Evolutionary conservation across 2,888 invertebrate species (phyloP), one percentile per base, ranked within the genome.

Genomic region (Plagiodera versicolora): DNA sequence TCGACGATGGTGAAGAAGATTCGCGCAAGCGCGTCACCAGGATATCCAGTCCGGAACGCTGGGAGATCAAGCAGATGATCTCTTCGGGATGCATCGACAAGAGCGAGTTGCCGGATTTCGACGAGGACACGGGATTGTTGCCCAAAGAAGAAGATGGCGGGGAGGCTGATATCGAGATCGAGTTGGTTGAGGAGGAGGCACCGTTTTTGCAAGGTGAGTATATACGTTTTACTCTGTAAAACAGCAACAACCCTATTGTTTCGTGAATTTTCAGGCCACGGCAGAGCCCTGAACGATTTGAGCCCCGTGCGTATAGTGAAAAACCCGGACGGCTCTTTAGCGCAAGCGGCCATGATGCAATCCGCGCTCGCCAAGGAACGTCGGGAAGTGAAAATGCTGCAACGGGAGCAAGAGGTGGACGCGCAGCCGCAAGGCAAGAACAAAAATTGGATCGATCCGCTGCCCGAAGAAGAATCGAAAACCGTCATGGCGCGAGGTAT

Each of bases 321-420:
- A 83, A 99, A 99, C 84, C 99, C 99, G 0, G 99, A 99, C 79
- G 99, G 99, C 0, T 98, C 98, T 0, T 81, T 99, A 18, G 98
- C 98, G 0, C 99, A 99, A 80, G 97, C 99, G 0, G 99, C 99
- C 0, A 97, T 99, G 95, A 99, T 97, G 97, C 99, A 99, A 80
- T 94, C 94, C 10, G 99, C 99, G 0, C 79, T 99, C 46, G 94
- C 98, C 0, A 99, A 99, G 76, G 99, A 99, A 78, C 84, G 99
- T 54, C 83, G 98, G 47, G 99, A 99, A 78, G 89, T 93, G 74
- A 98, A 99, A 81, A 95, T 95, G 94, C 81, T 94, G n/a, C 95
- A 95, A 71, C 81, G 97, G 20, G 96, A 97, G 75, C 90, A 93
- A 68, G 96, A 97, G 81, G 39, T 93, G 84, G 94, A 95, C 75